phyloP scores from a whole-genome alignment of 2,113 vertebrate species.

The Oncorhynchus nerka region DNA sequence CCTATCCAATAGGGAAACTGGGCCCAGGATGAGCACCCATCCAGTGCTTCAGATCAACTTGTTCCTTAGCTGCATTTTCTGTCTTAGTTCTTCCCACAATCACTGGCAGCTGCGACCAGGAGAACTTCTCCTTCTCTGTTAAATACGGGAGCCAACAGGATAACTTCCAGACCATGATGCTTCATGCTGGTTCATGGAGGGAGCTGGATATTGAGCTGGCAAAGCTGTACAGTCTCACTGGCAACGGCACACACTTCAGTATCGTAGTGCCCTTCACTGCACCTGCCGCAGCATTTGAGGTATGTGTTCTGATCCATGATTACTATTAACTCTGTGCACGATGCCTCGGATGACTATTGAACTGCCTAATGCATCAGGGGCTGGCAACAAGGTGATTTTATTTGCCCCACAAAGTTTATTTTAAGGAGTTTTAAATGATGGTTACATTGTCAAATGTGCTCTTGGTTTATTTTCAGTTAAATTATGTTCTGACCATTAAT shows the following conservation, averaged over 20 bases:
- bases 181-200: background rate
- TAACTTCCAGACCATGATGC: conserved; percentile 51
- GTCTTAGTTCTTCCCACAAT: conserved; percentile 59
- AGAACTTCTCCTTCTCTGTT: conserved; percentile 54
- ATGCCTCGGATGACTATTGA: too few relatives aligned
- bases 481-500: too few relatives aligned
- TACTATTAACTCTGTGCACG: too few relatives aligned
- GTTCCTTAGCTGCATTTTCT: background rate
- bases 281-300: conserved; percentile 52
- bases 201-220: conserved; percentile 41
- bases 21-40: too few relatives aligned
- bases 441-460: too few relatives aligned
- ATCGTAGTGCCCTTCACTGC: conserved; percentile 54
- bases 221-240: conserved; percentile 18
- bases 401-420: too few relatives aligned
- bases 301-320: conserved; percentile 12
- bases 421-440: too few relatives aligned
- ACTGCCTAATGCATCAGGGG: too few relatives aligned
- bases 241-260: conserved; percentile 61
- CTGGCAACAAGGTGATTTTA: too few relatives aligned
- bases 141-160: conserved; percentile 54
- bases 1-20: background rate
- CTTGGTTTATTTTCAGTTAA: too few relatives aligned
- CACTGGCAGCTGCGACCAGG: conserved; percentile 63
- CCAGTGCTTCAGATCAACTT: background rate